A percentile compares a stretch with the other conserved stretches of the same genome.
phyloP scores from a whole-genome alignment of 2,113 vertebrate genomes.

The Otolemur garnettii region DNA sequence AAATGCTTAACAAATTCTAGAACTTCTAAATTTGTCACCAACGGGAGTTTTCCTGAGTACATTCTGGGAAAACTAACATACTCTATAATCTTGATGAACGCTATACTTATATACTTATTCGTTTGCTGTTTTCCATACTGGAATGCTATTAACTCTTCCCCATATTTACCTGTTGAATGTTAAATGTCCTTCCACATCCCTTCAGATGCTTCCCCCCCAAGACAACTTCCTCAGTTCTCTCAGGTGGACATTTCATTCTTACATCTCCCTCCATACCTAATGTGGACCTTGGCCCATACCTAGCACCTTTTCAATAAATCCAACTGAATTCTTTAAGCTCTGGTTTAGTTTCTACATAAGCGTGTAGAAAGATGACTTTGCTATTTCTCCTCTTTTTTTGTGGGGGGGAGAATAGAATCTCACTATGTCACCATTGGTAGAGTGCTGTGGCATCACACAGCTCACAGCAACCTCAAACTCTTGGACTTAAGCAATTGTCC shows the following conservation, averaged over 20 bases:
- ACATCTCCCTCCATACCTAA: neutral
- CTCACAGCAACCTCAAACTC: too few species aligned
- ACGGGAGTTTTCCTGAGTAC: neutral
- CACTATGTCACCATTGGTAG: too few species aligned
- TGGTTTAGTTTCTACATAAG: constrained; percentile 17
- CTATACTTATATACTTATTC: neutral
- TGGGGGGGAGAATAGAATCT: too few species aligned
- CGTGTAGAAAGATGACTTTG: neutral
- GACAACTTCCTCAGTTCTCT: neutral
- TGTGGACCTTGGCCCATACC: neutral
- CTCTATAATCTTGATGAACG: neutral
- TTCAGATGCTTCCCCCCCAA: neutral
- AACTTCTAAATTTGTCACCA: constrained; percentile 15
- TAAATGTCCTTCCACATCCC: neutral
- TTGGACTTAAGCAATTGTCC: too few species aligned
- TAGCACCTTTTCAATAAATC: neutral
- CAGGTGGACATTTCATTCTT: neutral
- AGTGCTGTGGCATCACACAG: too few species aligned
- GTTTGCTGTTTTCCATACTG: neutral
- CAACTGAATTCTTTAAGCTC: neutral
- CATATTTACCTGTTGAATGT: neutral
- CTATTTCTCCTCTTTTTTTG: neutral
- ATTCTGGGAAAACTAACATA: constrained; percentile 10
- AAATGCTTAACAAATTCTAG: neutral
- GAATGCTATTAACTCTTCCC: neutral